A percentile compares a stretch with the other conserved stretches of the same genome.
phyloP scores from a whole-genome alignment of 2,113 vertebrate species.

The Grammomys dolichurus region DNA sequence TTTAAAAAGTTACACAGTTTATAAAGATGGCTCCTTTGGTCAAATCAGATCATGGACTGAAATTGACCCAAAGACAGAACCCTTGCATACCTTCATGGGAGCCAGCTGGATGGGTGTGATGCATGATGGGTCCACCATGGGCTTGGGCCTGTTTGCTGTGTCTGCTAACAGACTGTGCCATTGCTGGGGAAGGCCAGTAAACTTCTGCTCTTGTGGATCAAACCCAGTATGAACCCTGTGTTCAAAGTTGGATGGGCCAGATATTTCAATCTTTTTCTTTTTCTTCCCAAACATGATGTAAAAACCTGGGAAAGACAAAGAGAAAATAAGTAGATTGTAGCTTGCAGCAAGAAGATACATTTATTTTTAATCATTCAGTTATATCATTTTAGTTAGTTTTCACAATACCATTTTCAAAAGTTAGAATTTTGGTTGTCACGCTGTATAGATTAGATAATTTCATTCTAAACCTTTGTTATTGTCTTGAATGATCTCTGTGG shows the following conservation, averaged over 20 bases:
- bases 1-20: neutral
- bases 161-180: slow-evolving; percentile 99
- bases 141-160: slow-evolving; percentile 97
- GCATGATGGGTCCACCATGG: slow-evolving; percentile 99
- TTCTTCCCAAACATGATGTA: slow-evolving; percentile 99
- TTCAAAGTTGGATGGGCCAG: slow-evolving; percentile 99
- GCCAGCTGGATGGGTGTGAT: slow-evolving; percentile 99
- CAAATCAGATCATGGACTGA: neutral
- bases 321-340: slow-evolving; percentile 48
- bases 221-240: slow-evolving; percentile 99
- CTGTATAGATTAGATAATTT: neutral
- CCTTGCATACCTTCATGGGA: slow-evolving; percentile 96
- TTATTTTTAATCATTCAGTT: neutral
- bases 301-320: slow-evolving; percentile 87
- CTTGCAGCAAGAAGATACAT: neutral
- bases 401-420: neutral
- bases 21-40: neutral
- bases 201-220: slow-evolving; percentile 97
- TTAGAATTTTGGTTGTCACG: slow-evolving; percentile 26
- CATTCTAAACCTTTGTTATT: neutral
- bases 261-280: slow-evolving; percentile 99
- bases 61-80: neutral
- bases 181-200: slow-evolving; percentile 97
- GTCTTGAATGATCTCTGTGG: neutral
- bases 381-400: neutral